Evolutionary conservation across 2,113 vertebrate genomes (phyloP), one percentile per base, ranked within the genome.

Genomic region (Mellivora capensis): DNA sequence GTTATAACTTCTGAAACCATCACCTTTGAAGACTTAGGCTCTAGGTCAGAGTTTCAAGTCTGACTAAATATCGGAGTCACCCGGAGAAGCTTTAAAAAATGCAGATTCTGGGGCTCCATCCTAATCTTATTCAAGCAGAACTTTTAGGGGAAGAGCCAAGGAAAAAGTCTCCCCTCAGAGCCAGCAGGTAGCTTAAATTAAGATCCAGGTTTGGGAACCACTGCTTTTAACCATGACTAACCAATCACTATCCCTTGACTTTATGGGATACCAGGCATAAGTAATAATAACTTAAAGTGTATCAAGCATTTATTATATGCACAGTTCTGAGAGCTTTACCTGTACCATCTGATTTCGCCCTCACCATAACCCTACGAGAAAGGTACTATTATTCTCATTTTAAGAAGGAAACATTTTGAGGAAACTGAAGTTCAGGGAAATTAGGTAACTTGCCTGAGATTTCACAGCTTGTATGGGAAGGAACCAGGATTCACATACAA

Each of bases 351-450:
- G 71, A 80, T 67, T 95, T 87, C 90, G 82, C 10, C 42, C 69
- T 92, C 42, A 90, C 11, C 61, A 44, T 62, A 69, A 85, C n/a
- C 31, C 31, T 39, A 31, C 80, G 47, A 89, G 31, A 91, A 96
- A 84, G 2, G 20, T 81, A 69, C 54, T 74, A 20, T 97, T 27
- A 71, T 83, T 37, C 52, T 54, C 52, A 54, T 54, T 54, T 54
- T 31, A 64, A 64, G 62, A 64, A 64, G 62, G 62, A 64, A 67
- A 67, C 31, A 34, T 67, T 97, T 95, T 80, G 62, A 97, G 25
- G 59, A 86, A 90, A 84, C 7, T 39, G 80, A 95, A 93, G 29
- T 69, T 92, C 76, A 87, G 74, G 93, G 67, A 79, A 82, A 93
- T 77, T 71, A 94, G 82, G 39, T 61, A 90, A 84, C 37, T 92